Conservation (phyloP, 2,797 vertebrate genomes). For the Poliocrania exsul region DNA sequence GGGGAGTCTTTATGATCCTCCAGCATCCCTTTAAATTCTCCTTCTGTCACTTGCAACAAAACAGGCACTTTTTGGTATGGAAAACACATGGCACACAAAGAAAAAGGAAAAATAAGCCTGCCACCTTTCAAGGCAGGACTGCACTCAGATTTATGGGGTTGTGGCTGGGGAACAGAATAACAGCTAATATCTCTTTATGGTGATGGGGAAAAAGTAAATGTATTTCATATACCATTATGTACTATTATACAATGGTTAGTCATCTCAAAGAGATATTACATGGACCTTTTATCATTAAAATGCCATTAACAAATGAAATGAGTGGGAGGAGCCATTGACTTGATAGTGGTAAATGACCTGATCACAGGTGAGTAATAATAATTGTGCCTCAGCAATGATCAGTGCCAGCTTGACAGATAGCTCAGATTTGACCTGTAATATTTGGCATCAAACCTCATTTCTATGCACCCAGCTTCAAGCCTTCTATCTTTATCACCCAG, state of each 20-base stretch:
- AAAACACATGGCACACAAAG: constrained; percentile 48
- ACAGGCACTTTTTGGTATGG: constrained; percentile 56
- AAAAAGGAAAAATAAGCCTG: constrained; percentile 45
- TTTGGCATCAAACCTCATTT: constrained; percentile 59
- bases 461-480: constrained; percentile 40
- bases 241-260: constrained; percentile 19
- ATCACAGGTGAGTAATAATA: constrained; percentile 54
- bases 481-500: constrained; percentile 60
- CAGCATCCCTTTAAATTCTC: constrained; percentile 57
- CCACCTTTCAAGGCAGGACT: constrained; percentile 28
- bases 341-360: constrained; percentile 38
- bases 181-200: constrained; percentile 41
- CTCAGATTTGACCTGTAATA: constrained; percentile 29
- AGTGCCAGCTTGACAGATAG: constrained; percentile 43
- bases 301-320: constrained; percentile 29
- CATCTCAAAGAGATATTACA: constrained; percentile 21
- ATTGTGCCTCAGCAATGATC: not conserved
- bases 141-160: constrained; percentile 48
- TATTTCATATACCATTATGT: constrained; percentile 22
- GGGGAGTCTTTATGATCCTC: constrained; percentile 38
- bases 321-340: constrained; percentile 36
- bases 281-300: constrained; percentile 45
- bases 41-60: constrained; percentile 59
- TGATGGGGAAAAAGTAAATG: constrained; percentile 12
- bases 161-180: constrained; percentile 27